These are phyloP conservation scores for Porphyrio hochstetteri DNA, from an alignment of 2,113 vertebrate species.

Conservation along the genomic window DNA sequence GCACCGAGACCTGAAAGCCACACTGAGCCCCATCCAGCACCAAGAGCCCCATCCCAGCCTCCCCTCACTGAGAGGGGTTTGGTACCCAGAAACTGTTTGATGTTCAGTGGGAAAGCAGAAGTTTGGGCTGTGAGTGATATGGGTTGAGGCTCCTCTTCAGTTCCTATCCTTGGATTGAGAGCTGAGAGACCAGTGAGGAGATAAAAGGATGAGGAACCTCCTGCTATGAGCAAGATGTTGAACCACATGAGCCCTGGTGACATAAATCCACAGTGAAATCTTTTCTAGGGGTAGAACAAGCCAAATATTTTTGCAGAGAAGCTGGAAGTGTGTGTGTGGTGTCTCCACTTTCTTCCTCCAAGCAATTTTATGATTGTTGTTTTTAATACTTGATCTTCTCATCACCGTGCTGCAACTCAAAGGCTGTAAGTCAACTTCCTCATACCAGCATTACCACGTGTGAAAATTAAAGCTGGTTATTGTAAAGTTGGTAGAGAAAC, in stretches of 20 bases:
- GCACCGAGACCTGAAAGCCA: not conserved
- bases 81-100: not conserved
- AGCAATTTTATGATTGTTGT: not conserved
- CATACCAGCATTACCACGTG: rapidly evolving
- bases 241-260: not conserved
- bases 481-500: not conserved
- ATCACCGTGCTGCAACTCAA: rapidly evolving
- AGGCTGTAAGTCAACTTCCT: not conserved
- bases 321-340: rapidly evolving
- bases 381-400: not conserved
- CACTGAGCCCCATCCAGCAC: rapidly evolving
- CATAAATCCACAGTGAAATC: not conserved
- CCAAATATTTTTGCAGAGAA: not conserved
- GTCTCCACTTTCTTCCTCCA: not conserved
- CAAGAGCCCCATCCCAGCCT: not conserved
- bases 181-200: too few relatives aligned
- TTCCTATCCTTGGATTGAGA: rapidly evolving
- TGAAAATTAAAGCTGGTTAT: not conserved
- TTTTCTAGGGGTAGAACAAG: not conserved
- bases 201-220: not conserved
- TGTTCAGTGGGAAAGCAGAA: not conserved
- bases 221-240: not conserved
- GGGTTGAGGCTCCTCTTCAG: not conserved
- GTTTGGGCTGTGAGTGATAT: not conserved
- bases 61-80: not conserved